These are phyloP conservation scores for Pangasianodon gigas DNA, from an alignment of 2,113 vertebrate species.

Conservation along the genomic window DNA sequence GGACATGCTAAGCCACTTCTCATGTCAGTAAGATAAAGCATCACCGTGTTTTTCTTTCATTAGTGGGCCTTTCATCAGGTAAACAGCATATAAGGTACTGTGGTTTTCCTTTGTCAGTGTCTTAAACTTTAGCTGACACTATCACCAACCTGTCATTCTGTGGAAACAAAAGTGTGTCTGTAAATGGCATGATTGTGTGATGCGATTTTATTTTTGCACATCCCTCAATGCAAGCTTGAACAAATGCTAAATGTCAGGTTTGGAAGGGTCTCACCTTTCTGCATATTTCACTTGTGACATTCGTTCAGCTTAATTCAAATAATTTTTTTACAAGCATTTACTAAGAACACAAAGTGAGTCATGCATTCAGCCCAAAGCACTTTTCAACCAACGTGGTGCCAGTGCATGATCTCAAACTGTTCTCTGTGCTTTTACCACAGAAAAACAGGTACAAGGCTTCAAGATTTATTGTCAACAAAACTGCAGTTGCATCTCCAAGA, in stretches of 20 bases:
- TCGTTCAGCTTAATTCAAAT: background rate
- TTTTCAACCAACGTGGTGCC: background rate
- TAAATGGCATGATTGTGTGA: background rate
- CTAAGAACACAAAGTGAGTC: slow-evolving; percentile 13
- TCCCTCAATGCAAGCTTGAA: slow-evolving; percentile 16
- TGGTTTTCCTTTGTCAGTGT: background rate
- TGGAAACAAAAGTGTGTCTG: slow-evolving; percentile 3
- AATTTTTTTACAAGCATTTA: background rate
- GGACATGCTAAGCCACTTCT: background rate
- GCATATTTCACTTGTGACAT: background rate
- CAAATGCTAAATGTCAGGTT: background rate
- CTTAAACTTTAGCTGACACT: background rate
- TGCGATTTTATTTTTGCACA: background rate
- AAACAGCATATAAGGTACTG: background rate
- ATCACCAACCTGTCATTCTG: slow-evolving; percentile 11
- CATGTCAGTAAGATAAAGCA: background rate
- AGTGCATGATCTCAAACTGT: background rate
- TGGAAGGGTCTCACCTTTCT: slow-evolving; percentile 3
- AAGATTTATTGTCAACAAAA: background rate
- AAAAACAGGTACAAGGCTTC: background rate
- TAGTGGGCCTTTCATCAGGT: background rate
- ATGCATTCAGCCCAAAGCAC: slow-evolving; percentile 5
- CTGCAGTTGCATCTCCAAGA: background rate
- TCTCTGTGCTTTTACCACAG: background rate
- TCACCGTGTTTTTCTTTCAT: slow-evolving; percentile 11